phyloP scores from a whole-genome alignment of 2,888 invertebrate genomes.

The Polymixis lichenea region DNA sequence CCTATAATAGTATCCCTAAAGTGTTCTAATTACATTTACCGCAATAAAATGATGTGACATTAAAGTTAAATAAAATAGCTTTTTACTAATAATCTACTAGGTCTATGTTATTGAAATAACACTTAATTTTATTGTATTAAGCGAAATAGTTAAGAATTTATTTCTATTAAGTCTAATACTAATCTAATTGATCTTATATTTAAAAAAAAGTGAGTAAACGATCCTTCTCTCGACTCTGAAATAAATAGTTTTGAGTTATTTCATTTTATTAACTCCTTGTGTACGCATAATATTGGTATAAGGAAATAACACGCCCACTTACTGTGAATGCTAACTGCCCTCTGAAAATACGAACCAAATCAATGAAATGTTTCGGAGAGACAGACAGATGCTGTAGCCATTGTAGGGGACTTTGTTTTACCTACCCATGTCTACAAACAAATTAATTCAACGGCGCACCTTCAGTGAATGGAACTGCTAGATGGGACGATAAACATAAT shows the following conservation, averaged over 20 bases:
- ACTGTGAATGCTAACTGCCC: too few species aligned
- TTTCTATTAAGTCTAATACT: too few species aligned
- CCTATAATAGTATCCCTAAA: too few species aligned
- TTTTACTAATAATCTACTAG: neutral
- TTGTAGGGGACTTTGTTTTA: neutral
- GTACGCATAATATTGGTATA: too few species aligned
- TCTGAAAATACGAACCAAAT: slow-evolving; percentile 3
- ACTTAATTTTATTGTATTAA: neutral
- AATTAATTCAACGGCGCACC: slow-evolving; percentile 22
- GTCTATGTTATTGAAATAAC: neutral
- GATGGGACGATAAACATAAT: slow-evolving; percentile 31
- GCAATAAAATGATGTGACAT: neutral
- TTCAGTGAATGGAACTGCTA: slow-evolving; percentile 10
- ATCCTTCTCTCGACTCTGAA: too few species aligned
- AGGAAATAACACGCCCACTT: too few species aligned
- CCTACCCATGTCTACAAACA: slow-evolving; percentile 4
- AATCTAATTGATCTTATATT: too few species aligned
- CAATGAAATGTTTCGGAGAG: neutral
- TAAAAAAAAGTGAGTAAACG: too few species aligned
- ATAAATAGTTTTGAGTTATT: too few species aligned
- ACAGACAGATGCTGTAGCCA: neutral
- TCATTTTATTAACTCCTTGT: too few species aligned
- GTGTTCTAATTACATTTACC: too few species aligned
- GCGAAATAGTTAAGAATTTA: too few species aligned
- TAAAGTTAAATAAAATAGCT: neutral